A percentile compares a stretch with the other conserved stretches of the same genome.
phyloP scores from a whole-genome alignment of 2,797 vertebrate genomes.

The Acrocephalus scirpaceus region DNA sequence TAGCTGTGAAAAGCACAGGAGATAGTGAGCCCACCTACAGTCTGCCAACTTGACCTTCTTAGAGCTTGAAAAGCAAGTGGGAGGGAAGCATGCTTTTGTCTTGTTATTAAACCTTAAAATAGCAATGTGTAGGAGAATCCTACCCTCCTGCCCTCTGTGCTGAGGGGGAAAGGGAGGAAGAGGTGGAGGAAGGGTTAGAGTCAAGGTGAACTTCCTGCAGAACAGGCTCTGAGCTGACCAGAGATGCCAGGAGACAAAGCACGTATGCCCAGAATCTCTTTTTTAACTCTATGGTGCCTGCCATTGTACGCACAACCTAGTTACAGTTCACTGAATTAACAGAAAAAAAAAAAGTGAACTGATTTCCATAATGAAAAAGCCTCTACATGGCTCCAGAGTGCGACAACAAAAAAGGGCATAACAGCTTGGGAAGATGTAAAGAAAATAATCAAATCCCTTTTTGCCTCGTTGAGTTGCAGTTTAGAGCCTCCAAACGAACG shows the following conservation, averaged over 20 bases:
- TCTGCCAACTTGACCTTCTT: constrained; percentile 36
- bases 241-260: neutral
- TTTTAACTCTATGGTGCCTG: neutral
- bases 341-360: neutral
- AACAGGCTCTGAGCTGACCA: neutral
- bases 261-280: neutral
- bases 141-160: neutral
- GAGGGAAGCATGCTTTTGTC: constrained; percentile 21
- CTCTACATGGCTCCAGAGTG: neutral
- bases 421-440: neutral
- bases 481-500: neutral
- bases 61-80: constrained; percentile 18
- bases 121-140: constrained; percentile 37
- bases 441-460: neutral
- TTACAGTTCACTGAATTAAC: constrained; percentile 31
- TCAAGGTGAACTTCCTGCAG: neutral
- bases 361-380: neutral
- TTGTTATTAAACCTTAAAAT: constrained; percentile 54
- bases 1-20: neutral
- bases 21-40: constrained; percentile 6
- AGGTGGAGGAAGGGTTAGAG: neutral
- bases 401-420: neutral
- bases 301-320: neutral
- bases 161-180: neutral
- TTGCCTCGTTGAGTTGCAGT: neutral